A percentile compares a stretch with the other conserved stretches of the same genome.
These are phyloP conservation scores for Conus betulinus DNA, from an alignment of 1,140 invertebrate species.

Conservation along the genomic window DNA sequence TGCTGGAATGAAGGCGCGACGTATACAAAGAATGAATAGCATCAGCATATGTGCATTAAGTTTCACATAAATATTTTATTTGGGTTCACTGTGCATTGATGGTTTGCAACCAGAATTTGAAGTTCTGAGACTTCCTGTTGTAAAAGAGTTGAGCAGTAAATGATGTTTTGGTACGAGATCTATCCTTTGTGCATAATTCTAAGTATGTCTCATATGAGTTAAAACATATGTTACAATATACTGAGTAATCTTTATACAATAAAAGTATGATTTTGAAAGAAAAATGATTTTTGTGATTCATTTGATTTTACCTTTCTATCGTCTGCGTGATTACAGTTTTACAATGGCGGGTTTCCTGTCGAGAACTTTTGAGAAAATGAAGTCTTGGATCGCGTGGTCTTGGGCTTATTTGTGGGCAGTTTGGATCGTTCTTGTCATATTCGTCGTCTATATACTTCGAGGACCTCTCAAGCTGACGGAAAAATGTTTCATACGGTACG, in stretches of 20 bases:
- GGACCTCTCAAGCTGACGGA: slow-evolving; percentile 80
- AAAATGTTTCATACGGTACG: slow-evolving; percentile 74
- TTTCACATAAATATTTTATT: too few species aligned
- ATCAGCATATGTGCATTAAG: too few species aligned
- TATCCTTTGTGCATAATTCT: too few species aligned
- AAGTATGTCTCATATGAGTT: too few species aligned
- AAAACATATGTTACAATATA: too few species aligned
- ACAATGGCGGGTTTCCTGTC: slow-evolving; percentile 73
- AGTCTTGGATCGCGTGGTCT: slow-evolving; percentile 79
- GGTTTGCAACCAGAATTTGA: background rate
- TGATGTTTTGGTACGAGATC: too few species aligned
- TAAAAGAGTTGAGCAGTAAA: too few species aligned
- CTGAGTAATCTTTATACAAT: too few species aligned
- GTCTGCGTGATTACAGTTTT: slow-evolving; percentile 30
- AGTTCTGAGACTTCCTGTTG: too few species aligned
- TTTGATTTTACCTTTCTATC: background rate
- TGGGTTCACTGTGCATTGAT: background rate
- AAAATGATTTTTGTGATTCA: background rate
- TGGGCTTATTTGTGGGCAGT: slow-evolving; percentile 81
- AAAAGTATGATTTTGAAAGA: too few species aligned
- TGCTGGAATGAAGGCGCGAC: too few species aligned
- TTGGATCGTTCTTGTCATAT: slow-evolving; percentile 79
- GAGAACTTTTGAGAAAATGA: slow-evolving; percentile 73
- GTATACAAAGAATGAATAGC: too few species aligned
- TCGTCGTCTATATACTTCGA: slow-evolving; percentile 79